Conservation (phyloP, 2,888 invertebrate species). For the Tachina grossa region DNA sequence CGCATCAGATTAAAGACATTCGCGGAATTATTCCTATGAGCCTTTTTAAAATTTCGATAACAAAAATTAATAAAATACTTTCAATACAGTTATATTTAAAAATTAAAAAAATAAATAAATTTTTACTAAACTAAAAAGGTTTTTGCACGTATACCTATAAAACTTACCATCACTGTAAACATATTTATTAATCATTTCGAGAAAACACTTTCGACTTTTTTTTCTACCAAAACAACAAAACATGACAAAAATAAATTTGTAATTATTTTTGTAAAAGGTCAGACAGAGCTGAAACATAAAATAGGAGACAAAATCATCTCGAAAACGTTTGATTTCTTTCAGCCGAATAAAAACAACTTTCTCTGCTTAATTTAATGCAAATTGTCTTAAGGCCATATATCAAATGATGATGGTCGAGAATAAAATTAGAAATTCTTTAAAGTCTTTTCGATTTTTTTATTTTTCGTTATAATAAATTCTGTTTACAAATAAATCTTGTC, state of each 20-base stretch:
- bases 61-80: neutral
- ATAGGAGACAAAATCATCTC: conserved; percentile 3
- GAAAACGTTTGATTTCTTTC: neutral
- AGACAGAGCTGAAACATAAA: neutral
- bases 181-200: neutral
- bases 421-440: conserved; percentile 25
- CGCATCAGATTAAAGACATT: no score
- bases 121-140: neutral
- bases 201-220: conserved; percentile 3
- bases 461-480: neutral
- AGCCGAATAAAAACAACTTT: conserved; percentile 18
- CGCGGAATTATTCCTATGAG: no score
- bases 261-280: neutral
- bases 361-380: conserved; percentile 23
- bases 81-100: neutral
- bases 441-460: neutral
- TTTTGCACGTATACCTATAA: neutral
- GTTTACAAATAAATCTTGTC: conserved; percentile 34
- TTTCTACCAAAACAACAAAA: neutral
- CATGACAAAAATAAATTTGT: neutral
- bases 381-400: conserved; percentile 14
- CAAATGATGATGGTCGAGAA: conserved; percentile 1
- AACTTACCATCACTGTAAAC: neutral
- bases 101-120: neutral
- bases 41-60: neutral